A percentile compares a stretch with the other conserved stretches of the same genome.
These are phyloP conservation scores for Cydia amplana DNA, from an alignment of 1,140 invertebrate genomes.

Conservation along the genomic window DNA sequence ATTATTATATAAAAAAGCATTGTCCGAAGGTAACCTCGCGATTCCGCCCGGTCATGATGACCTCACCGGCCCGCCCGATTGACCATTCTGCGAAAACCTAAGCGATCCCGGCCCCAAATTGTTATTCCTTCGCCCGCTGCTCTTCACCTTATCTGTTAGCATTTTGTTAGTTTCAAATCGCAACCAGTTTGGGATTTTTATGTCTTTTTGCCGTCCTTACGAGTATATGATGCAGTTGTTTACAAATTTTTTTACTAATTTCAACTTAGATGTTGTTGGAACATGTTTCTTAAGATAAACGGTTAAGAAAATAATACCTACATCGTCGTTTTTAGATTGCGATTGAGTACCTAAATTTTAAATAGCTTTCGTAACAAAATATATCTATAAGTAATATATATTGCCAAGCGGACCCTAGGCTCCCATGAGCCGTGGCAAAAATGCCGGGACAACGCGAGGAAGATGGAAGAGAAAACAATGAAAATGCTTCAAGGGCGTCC, in stretches of 20 bases:
- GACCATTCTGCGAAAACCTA: conserved; percentile 70
- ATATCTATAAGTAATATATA: too few species aligned
- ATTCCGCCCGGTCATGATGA: conserved; percentile 55
- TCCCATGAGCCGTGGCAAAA: too few species aligned
- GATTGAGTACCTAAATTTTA: too few species aligned
- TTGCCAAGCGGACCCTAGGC: too few species aligned
- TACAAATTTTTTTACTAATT: conserved; percentile 1
- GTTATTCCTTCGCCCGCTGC: conserved; percentile 51
- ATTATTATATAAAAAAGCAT: too few species aligned
- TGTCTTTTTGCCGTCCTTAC: conserved; percentile 18
- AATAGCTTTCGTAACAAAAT: too few species aligned
- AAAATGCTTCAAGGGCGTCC: too few species aligned
- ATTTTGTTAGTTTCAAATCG: conserved; percentile 51
- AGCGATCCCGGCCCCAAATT: conserved; percentile 51
- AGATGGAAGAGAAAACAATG: too few species aligned
- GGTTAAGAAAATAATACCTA: neutral
- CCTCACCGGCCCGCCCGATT: conserved; percentile 63
- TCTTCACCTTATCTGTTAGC: conserved; percentile 50
- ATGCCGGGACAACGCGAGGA: too few species aligned
- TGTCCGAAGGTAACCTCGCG: conserved; percentile 57
- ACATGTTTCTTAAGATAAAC: conserved; percentile 8
- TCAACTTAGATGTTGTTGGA: neutral
- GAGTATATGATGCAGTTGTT: neutral
- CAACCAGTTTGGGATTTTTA: conserved; percentile 58
- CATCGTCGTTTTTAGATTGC: too few species aligned